Conservation (phyloP, 2,113 vertebrate genomes). For the Mustela lutreola region DNA sequence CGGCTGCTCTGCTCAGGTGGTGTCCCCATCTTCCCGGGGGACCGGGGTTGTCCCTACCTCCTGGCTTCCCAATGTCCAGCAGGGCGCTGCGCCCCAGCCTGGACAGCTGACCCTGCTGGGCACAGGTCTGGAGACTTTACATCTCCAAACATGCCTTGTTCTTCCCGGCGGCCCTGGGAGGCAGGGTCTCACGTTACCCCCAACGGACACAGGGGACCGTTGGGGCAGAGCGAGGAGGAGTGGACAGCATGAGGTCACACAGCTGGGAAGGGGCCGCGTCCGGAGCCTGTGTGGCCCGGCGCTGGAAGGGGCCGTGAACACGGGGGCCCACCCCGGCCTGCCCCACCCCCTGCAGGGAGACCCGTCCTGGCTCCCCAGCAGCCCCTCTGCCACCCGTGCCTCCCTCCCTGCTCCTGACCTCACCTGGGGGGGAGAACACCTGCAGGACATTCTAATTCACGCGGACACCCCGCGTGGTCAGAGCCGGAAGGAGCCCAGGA, state of each 20-base stretch:
- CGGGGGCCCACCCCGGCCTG: too few relatives aligned
- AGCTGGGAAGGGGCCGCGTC: background rate
- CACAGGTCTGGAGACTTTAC: accelerated
- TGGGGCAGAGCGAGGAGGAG: background rate
- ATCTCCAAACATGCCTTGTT: background rate
- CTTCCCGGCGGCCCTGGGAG: background rate
- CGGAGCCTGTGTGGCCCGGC: background rate
- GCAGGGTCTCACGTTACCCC: too few relatives aligned
- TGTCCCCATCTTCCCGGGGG: background rate
- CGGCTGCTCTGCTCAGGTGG: background rate
- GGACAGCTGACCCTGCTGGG: background rate
- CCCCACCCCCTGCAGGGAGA: background rate
- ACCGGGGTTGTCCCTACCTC: background rate
- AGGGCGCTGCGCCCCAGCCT: background rate
- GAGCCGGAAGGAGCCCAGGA: background rate
- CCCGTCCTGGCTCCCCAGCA: background rate
- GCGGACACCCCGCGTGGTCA: background rate
- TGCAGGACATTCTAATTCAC: background rate
- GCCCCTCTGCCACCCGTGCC: background rate
- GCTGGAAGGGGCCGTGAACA: background rate
- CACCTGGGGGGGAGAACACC: background rate
- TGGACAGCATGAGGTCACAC: background rate
- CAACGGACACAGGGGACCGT: accelerated
- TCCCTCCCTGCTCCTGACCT: background rate
- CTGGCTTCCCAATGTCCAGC: background rate